Evolutionary conservation across 2,113 vertebrate genomes (phyloP), one percentile per base, ranked within the genome.

Genomic region (Notothenia coriiceps): DNA sequence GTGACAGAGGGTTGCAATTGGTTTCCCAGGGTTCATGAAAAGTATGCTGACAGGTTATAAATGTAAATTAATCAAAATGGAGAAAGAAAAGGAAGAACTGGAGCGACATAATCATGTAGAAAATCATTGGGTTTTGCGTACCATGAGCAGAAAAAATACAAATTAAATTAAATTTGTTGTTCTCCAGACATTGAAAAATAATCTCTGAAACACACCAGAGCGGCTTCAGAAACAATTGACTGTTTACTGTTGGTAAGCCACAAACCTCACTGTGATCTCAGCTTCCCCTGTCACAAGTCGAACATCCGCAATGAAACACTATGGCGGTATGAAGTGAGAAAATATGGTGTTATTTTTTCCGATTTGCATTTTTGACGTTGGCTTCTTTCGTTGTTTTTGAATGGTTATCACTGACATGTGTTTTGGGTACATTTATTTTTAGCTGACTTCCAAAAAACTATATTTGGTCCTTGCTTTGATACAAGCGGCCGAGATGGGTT

Each of bases 131-230:
- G 29, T 29, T 29, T 29, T 29, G 3, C 3, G 29, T 29, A 29
- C 17, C 55, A 17, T 22, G 33, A 66, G 50, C 57, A 20, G 44
- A 71, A 57, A 43, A 0, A 18, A 56, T 49, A 13, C 60, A 44
- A 80, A 56, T 6, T 18, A 14, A 75, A 66, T 79, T 35, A 35
- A 1, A 49, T 59, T 70, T 29, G 9, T n/a, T 29, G 15, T 46
- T 20, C 13, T 59, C 1, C 10, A 5, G 22, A 46, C 12, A 49
- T 14, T 60, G 56, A 72, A 60, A 50, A 14, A 43, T 18, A 2
- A 49, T 1, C 12, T 14, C n/a, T 49, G 25, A 35, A 60, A 63
- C 14, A 29, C 9, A 62, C 8, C 9, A 14, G 11, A 63, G 22
- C 14, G 12, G 20, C 52, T 57, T 51, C 17, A 18, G 18, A 35